A percentile compares a stretch with the other conserved stretches of the same genome.
Conservation (phyloP, 2,888 invertebrate genomes). For the Rhingia campestris region DNA sequence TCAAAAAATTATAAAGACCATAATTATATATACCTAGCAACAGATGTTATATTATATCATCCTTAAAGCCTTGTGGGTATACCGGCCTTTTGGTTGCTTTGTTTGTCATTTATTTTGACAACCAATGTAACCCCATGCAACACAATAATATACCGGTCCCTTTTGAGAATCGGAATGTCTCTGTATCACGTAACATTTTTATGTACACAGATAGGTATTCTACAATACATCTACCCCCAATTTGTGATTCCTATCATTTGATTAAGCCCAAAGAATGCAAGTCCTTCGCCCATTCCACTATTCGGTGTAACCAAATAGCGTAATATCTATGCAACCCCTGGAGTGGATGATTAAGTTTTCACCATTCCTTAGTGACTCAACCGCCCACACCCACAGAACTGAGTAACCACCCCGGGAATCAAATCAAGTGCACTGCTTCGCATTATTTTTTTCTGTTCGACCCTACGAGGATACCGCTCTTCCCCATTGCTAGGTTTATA, state of each 20-base stretch:
- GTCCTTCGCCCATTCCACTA: not conserved
- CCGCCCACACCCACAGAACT: not conserved
- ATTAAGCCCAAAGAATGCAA: constrained; percentile 38
- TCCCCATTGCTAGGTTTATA: constrained; percentile 20
- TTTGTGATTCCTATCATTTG: constrained; percentile 42
- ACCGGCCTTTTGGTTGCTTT: not conserved
- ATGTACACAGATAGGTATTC: constrained; percentile 10
- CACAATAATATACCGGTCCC: not conserved
- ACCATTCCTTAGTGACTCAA: constrained; percentile 41
- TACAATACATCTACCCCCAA: constrained; percentile 6
- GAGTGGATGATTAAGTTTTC: constrained; percentile 64
- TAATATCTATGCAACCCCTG: constrained; percentile 37
- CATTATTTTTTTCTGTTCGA: constrained; percentile 17
- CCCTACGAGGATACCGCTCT: constrained; percentile 6
- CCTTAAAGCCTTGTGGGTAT: too few relatives aligned
- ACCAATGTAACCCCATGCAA: constrained; percentile 2
- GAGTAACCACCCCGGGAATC: constrained; percentile 42
- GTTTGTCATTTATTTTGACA: constrained; percentile 38
- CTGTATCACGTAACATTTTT: constrained; percentile 48
- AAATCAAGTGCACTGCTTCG: constrained; percentile 61
- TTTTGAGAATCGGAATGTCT: constrained; percentile 22
- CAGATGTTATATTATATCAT: too few relatives aligned
- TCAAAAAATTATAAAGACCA: too few relatives aligned
- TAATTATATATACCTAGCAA: too few relatives aligned
- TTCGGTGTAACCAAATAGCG: constrained; percentile 2